Base-by-base conservation (phyloP, 2,888 invertebrate genomes). In the Rhabditoides inermis region DNA sequence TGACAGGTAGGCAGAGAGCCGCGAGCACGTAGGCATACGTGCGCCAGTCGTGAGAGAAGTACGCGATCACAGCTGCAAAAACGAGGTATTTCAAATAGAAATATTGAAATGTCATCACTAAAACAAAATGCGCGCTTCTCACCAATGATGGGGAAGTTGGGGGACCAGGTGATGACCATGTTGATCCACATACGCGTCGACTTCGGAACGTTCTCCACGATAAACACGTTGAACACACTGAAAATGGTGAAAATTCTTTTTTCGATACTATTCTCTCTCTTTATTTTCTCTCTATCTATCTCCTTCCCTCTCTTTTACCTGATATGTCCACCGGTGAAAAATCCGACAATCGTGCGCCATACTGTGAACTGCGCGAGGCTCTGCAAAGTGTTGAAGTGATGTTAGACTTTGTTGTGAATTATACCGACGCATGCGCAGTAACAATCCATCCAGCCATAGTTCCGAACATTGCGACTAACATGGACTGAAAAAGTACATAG, bases 151-250 rank as follows among this genome's bases (percentile, higher is more conserved):
- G 52, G 48, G 27, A 52, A 50, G 35, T 56, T 52, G 10, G 51
- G 51, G 12, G 58, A 54, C 64, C 65, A 68, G 15, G 67, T 59
- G 23, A 69, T 45, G 23, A 61, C 52, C 6, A 55, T 61, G 23
- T 49, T 56, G 25, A 69, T 56, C 54, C 58, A 55, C 37, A 69
- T 58, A 22, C 68, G 53, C 22, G 60, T 60, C 20, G 55, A 51
- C 20, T 63, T 63, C 27, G 69, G 70, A 26, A 69, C 49, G 45
- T 65, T 70, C 52, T 69, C 69, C n/a, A 69, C 45, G 20, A 67
- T 41, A 50, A 54, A 65, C 6, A 69, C 69, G 37, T 56, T 56
- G 48, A 60, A 59, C 3, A 63, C 53, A 6, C 63, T 65, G 45
- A 45, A 61, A 40, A 40, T 30, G 25, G 0, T n/a, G n/a, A 47